A percentile compares a stretch with the other conserved stretches of the same genome.
These are phyloP conservation scores for Syngnathus scovelli DNA, from an alignment of 2,113 vertebrate species.

Conservation along the genomic window DNA sequence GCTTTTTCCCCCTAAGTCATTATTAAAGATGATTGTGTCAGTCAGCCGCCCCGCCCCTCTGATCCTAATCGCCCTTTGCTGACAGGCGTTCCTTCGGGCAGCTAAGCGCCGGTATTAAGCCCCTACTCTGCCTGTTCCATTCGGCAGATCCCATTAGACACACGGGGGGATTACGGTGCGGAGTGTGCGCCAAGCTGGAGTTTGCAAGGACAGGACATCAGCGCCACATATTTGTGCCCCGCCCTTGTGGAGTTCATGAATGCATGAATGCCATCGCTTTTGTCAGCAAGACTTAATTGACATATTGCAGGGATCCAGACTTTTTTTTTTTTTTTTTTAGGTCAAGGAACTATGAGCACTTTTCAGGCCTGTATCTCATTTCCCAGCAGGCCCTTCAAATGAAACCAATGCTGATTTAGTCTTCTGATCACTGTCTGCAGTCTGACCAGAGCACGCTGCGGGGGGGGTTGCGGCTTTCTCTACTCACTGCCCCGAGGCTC, in stretches of 20 bases:
- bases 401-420: constrained; percentile 42
- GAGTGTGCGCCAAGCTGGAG: constrained; percentile 19
- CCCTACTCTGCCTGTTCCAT: constrained; percentile 69
- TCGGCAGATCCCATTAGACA: constrained; percentile 74
- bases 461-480: constrained; percentile 45
- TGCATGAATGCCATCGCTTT: too few relatives aligned
- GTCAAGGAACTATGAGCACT: neutral
- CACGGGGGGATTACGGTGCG: constrained; percentile 59
- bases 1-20: constrained; percentile 63
- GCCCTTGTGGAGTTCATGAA: constrained; percentile 6
- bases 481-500: constrained; percentile 43
- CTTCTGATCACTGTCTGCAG: constrained; percentile 47
- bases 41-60: constrained; percentile 58
- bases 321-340: too few relatives aligned
- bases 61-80: constrained; percentile 72
- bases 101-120: constrained; percentile 70
- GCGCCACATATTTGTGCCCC: constrained; percentile 20
- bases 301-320: too few relatives aligned
- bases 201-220: constrained; percentile 52
- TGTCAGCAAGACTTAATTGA: too few relatives aligned
- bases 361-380: neutral
- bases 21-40: constrained; percentile 73
- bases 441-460: constrained; percentile 50
- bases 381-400: constrained; percentile 20
- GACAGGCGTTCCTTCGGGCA: constrained; percentile 68